Conservation (phyloP, 2,113 vertebrate genomes). For the Ptychochromis oligacanthus region DNA sequence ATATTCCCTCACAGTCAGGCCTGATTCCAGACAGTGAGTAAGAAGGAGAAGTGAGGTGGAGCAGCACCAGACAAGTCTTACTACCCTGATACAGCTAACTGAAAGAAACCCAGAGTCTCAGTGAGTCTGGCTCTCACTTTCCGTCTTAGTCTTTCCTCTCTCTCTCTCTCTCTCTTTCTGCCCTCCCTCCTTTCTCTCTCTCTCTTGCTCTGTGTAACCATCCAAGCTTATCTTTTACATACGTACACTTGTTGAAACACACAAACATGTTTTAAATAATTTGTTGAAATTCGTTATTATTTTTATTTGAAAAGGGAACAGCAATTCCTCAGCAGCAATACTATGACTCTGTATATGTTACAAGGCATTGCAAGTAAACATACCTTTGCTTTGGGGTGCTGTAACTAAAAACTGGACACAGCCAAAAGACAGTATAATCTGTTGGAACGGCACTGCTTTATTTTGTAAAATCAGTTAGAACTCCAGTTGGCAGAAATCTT, state of each 20-base stretch:
- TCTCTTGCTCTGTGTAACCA: not conserved
- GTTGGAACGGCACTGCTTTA: not conserved
- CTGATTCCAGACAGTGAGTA: slow-evolving; percentile 59
- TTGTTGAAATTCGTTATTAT: not conserved
- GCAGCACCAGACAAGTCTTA: slow-evolving; percentile 47
- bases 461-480: not conserved
- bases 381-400: not conserved
- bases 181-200: not conserved
- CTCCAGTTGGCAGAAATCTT: not conserved
- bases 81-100: slow-evolving; percentile 55
- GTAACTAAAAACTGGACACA: slow-evolving; percentile 1
- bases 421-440: not conserved
- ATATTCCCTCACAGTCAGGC: slow-evolving; percentile 61
- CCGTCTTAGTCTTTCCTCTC: slow-evolving; percentile 23
- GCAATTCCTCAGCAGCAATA: not conserved
- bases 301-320: not conserved
- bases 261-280: not conserved
- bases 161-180: not conserved
- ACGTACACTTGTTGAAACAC: slow-evolving; percentile 14
- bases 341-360: not conserved
- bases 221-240: slow-evolving; percentile 13
- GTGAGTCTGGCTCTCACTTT: slow-evolving; percentile 37
- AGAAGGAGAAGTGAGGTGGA: slow-evolving; percentile 46
- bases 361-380: not conserved
- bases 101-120: slow-evolving; percentile 62